Percentiles rank a stretch among this genome's conserved stretches.
phyloP scores from a whole-genome alignment of 2,113 vertebrate genomes.

The Solenodon paradoxus region DNA sequence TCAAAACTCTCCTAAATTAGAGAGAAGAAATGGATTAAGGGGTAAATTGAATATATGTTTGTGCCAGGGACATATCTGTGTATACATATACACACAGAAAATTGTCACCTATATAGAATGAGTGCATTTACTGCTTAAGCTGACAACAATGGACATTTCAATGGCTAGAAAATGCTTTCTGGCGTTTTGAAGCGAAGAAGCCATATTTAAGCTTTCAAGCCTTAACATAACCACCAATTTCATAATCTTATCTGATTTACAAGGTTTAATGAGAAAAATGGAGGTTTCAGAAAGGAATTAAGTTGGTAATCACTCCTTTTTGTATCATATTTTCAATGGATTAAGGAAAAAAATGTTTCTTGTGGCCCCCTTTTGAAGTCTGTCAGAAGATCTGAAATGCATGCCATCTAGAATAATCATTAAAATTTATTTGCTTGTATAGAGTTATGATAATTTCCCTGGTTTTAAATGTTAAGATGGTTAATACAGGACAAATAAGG shows the following conservation, averaged over 20 bases:
- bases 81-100: not conserved
- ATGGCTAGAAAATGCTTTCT: not conserved
- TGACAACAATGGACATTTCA: not conserved
- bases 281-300: not conserved
- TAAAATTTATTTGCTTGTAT: not conserved
- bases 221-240: not conserved
- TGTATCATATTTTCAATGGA: not conserved
- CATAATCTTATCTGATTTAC: not conserved
- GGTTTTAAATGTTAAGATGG: not conserved
- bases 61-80: not conserved
- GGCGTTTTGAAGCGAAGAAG: not conserved
- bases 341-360: not conserved
- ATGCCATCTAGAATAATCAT: not conserved
- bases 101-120: not conserved
- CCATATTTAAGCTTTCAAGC: not conserved
- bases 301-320: not conserved
- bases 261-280: not conserved
- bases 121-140: not conserved
- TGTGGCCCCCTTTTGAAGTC: not conserved
- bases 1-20: not conserved
- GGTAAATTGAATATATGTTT: not conserved
- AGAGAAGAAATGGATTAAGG: constrained; percentile 4
- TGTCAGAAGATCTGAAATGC: constrained; percentile 9
- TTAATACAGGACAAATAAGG: not conserved
- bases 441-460: not conserved